Evolutionary conservation across 2,797 vertebrate genomes (phyloP).

Genomic region (Sternotherus odoratus): DNA sequence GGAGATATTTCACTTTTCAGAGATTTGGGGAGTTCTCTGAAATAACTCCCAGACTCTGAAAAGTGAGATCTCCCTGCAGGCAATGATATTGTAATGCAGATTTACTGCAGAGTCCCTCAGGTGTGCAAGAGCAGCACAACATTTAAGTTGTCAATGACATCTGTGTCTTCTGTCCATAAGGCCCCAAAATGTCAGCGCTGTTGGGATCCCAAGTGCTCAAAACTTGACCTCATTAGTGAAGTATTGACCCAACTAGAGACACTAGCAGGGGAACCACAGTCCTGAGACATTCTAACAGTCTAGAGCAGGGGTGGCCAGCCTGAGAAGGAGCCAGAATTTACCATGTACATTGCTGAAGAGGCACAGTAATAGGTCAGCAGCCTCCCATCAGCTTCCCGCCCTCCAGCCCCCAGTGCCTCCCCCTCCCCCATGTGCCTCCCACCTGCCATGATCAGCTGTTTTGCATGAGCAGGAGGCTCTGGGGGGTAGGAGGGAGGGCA

Average conservation of each 20-base stretch:
- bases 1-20: background rate
- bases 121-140: background rate
- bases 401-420: too few species aligned
- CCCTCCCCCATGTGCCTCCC: too few species aligned
- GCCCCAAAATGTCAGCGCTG: background rate
- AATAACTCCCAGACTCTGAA: background rate
- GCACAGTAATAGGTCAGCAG: too few species aligned
- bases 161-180: background rate
- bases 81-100: background rate
- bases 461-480: too few species aligned
- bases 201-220: background rate
- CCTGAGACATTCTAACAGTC: background rate
- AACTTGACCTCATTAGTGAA: constrained; percentile 17
- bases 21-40: background rate
- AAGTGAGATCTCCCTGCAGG: constrained; percentile 22
- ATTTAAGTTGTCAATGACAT: background rate
- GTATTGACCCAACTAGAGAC: background rate
- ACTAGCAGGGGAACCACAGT: background rate
- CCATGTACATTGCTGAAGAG: too few species aligned
- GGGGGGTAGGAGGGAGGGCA: too few species aligned
- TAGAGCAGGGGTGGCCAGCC: background rate
- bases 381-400: too few species aligned
- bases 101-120: constrained; percentile 12
- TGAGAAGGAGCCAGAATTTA: too few species aligned
- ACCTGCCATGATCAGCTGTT: too few species aligned